phyloP scores from a whole-genome alignment of 2,888 invertebrate species.

The Hydrotaea cyrtoneurina region DNA sequence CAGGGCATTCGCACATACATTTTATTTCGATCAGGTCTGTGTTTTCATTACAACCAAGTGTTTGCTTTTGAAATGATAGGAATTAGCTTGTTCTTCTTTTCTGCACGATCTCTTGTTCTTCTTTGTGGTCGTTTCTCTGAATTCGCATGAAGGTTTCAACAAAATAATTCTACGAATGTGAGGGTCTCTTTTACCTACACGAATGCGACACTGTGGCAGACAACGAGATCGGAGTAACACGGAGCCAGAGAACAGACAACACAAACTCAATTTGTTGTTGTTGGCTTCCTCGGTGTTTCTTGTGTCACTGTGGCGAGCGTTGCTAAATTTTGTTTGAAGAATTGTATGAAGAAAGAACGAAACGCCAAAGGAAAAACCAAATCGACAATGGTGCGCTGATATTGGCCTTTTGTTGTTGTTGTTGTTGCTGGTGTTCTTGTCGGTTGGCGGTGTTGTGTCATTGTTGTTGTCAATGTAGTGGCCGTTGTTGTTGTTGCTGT shows the following conservation, averaged over 20 bases:
- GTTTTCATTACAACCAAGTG: too few relatives aligned
- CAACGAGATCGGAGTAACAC: neutral
- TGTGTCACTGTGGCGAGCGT: neutral
- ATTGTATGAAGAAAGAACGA: constrained; percentile 1
- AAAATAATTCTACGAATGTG: constrained; percentile 51
- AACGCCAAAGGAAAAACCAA: neutral
- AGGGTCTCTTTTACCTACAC: neutral
- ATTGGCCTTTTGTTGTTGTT: constrained; percentile 29
- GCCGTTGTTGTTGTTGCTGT: constrained; percentile 1
- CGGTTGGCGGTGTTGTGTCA: constrained; percentile 24
- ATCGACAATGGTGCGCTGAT: constrained; percentile 21
- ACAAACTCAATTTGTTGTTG: constrained; percentile 40
- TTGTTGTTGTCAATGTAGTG: neutral
- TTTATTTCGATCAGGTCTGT: too few relatives aligned
- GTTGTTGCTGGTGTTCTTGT: constrained; percentile 13
- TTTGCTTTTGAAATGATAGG: too few relatives aligned
- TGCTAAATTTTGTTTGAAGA: constrained; percentile 31
- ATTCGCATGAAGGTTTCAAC: constrained; percentile 53
- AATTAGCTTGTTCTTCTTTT: too few relatives aligned
- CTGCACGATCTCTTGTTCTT: neutral
- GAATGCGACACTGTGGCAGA: neutral
- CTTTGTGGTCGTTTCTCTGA: constrained; percentile 24
- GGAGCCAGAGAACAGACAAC: neutral
- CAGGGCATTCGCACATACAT: too few relatives aligned
- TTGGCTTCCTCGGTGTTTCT: neutral